These are phyloP conservation scores for Cromileptes altivelis DNA, from an alignment of 2,113 vertebrate species.

Conservation along the genomic window DNA sequence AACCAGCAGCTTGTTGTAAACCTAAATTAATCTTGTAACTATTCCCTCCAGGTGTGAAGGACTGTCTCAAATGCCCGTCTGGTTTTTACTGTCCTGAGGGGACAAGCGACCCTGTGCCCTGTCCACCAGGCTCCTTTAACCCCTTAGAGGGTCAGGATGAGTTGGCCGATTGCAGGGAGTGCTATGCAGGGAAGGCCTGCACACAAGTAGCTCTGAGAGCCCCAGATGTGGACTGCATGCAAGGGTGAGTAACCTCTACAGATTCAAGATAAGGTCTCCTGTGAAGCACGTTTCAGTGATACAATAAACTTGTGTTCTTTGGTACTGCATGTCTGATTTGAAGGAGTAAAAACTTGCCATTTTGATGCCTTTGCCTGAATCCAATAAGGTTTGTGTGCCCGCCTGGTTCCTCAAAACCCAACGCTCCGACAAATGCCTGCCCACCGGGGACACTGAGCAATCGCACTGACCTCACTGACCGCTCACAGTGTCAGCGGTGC, in stretches of 20 bases:
- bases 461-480: constrained; percentile 85
- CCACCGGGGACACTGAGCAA: constrained; percentile 88
- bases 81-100: constrained; percentile 89
- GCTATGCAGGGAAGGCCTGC: constrained; percentile 89
- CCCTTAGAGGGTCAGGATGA: constrained; percentile 89
- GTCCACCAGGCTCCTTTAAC: constrained; percentile 86
- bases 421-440: constrained; percentile 83
- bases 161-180: constrained; percentile 83
- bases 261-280: neutral
- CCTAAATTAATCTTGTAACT: neutral
- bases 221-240: constrained; percentile 86
- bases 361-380: neutral
- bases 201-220: constrained; percentile 85
- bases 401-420: constrained; percentile 87
- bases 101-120: constrained; percentile 82
- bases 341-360: neutral
- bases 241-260: constrained; percentile 82
- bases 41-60: constrained; percentile 78
- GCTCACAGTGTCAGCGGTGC: constrained; percentile 89
- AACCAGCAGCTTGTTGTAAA: neutral
- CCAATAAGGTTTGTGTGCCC: constrained; percentile 88
- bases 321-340: neutral
- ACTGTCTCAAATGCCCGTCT: constrained; percentile 87
- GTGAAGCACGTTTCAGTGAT: neutral
- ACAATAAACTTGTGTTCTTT: neutral